Percentiles rank a stretch among this genome's conserved stretches.
These are phyloP conservation scores for Cotesia vestalis DNA, from an alignment of 1,140 invertebrate genomes.

Conservation along the genomic window DNA sequence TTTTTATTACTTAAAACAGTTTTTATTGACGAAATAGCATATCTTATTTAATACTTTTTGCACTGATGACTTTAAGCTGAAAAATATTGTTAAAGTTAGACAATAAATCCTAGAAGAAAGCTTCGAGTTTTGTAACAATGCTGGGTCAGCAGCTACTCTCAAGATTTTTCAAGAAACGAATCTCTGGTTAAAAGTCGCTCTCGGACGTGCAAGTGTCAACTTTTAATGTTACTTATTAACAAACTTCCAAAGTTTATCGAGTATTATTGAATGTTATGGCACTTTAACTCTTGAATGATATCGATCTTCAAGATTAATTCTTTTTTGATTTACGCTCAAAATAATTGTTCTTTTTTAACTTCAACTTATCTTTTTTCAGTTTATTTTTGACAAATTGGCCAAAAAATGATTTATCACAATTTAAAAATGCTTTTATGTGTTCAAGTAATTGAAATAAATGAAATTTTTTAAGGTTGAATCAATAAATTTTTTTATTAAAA, in stretches of 20 bases:
- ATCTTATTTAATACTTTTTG: slow-evolving; percentile 11
- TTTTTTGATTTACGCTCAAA: too few relatives aligned
- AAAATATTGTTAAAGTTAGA: slow-evolving; percentile 19
- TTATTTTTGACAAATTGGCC: too few relatives aligned
- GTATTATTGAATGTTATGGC: too few relatives aligned
- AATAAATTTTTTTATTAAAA: too few relatives aligned
- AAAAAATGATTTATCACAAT: too few relatives aligned
- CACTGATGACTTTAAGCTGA: slow-evolving; percentile 12
- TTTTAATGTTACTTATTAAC: slow-evolving; percentile 35
- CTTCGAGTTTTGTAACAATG: slow-evolving; percentile 27
- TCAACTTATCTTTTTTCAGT: too few relatives aligned
- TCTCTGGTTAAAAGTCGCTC: slow-evolving; percentile 10
- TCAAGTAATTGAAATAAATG: too few relatives aligned
- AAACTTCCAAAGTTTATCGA: not conserved
- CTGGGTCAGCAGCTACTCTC: slow-evolving; percentile 30
- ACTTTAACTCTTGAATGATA: too few relatives aligned
- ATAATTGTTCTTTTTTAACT: too few relatives aligned
- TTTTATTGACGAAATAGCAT: slow-evolving; percentile 18
- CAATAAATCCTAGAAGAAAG: not conserved
- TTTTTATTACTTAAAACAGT: not conserved
- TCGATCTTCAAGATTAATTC: too few relatives aligned
- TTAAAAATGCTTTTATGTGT: too few relatives aligned
- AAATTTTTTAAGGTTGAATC: too few relatives aligned
- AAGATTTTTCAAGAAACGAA: slow-evolving; percentile 28
- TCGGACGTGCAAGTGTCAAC: slow-evolving; percentile 31